phyloP scores from a whole-genome alignment of 2,797 vertebrate species.

The Xyrichtys novacula region DNA sequence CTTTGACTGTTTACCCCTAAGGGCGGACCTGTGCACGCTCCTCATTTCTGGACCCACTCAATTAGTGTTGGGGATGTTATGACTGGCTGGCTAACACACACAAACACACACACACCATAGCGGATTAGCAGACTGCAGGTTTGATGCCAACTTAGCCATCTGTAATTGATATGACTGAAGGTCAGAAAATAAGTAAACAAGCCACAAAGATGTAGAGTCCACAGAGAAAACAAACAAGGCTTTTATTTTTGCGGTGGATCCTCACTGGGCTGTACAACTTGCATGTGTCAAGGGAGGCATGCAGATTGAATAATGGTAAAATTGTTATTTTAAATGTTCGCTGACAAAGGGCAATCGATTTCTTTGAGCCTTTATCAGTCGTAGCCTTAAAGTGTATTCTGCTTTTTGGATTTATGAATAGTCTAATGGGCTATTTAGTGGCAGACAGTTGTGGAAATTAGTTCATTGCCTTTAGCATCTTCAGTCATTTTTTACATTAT shows the following conservation, averaged over 20 bases:
- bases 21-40: slow-evolving; percentile 66
- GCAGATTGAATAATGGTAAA: not conserved
- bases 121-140: slow-evolving; percentile 36
- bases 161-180: slow-evolving; percentile 59
- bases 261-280: slow-evolving; percentile 8
- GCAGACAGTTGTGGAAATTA: no score
- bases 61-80: slow-evolving; percentile 67
- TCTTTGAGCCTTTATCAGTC: no score
- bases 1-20: slow-evolving; percentile 73
- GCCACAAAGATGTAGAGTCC: slow-evolving; percentile 49
- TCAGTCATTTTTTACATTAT: no score
- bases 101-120: slow-evolving; percentile 16
- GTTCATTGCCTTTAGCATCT: no score
- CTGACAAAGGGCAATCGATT: no score
- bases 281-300: not conserved
- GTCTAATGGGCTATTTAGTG: no score
- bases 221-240: slow-evolving; percentile 11
- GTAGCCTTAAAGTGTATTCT: not conserved
- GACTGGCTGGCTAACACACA: slow-evolving; percentile 42
- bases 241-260: slow-evolving; percentile 25
- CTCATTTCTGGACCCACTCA: slow-evolving; percentile 70
- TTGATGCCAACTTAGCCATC: slow-evolving; percentile 41
- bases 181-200: slow-evolving; percentile 59
- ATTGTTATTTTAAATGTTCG: not conserved
- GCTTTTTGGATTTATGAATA: not conserved